Percentiles rank a stretch among this genome's conserved stretches.
Evolutionary conservation across 2,797 vertebrate species (phyloP).

Genomic region (Diceros bicornis): DNA sequence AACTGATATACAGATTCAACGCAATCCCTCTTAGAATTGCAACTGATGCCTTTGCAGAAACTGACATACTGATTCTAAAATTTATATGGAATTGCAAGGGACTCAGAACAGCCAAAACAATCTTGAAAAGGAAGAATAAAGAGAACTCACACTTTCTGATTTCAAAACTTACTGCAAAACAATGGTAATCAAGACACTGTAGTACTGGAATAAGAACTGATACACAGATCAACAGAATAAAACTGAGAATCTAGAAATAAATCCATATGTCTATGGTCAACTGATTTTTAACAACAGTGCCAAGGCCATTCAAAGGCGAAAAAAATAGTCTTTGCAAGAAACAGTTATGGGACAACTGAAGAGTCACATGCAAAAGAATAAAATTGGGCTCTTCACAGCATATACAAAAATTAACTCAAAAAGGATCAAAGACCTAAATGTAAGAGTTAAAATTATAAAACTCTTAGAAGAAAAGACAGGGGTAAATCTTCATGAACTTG

Average conservation of each 20-base stretch:
- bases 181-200: background rate
- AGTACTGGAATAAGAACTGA: background rate
- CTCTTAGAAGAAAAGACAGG: background rate
- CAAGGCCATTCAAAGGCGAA: background rate
- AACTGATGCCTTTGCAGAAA: background rate
- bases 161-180: background rate
- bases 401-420: background rate
- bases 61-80: background rate
- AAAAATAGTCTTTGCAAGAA: background rate
- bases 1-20: background rate
- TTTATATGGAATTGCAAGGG: background rate
- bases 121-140: background rate
- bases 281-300: background rate
- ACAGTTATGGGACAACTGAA: background rate
- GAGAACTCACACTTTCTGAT: background rate
- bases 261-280: background rate
- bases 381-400: background rate
- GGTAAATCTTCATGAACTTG: background rate
- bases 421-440: background rate
- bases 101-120: background rate
- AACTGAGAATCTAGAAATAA: background rate
- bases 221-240: background rate
- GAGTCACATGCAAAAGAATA: background rate
- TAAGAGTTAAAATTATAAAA: background rate
- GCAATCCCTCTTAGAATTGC: background rate